A percentile compares a stretch with the other conserved stretches of the same genome.
Evolutionary conservation across 2,888 invertebrate species (phyloP).

Genomic region (Tachina grossa): DNA sequence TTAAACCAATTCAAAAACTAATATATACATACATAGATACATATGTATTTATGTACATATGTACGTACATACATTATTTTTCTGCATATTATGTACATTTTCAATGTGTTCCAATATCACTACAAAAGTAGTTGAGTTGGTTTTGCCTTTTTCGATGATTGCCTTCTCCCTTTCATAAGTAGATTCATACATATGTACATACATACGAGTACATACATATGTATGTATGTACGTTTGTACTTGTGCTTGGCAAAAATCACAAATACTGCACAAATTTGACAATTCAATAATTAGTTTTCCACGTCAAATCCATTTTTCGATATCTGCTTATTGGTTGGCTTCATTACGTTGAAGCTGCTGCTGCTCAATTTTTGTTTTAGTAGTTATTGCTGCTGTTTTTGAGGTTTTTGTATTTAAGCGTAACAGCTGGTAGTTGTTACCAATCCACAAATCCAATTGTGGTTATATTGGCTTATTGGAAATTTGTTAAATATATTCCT

Average conservation of each 20-base stretch:
- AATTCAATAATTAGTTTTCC: constrained; percentile 71
- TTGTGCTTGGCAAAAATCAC: constrained; percentile 51
- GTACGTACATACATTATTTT: not conserved
- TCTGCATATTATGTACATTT: not conserved
- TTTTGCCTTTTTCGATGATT: not conserved
- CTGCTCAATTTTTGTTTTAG: not conserved
- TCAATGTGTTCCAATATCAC: not conserved
- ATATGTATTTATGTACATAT: too few species aligned
- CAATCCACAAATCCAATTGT: constrained; percentile 64
- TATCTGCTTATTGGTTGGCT: constrained; percentile 50
- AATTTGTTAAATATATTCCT: constrained; percentile 21
- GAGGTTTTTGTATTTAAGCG: constrained; percentile 26
- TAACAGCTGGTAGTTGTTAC: constrained; percentile 50
- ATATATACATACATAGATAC: too few species aligned
- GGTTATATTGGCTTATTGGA: constrained; percentile 49
- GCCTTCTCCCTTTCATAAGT: not conserved
- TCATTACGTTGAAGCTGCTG: not conserved
- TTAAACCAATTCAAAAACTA: constrained; percentile 2
- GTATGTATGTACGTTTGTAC: not conserved
- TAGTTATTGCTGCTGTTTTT: constrained; percentile 11
- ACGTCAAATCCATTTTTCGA: constrained; percentile 59
- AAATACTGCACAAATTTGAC: constrained; percentile 63
- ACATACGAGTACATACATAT: too few species aligned
- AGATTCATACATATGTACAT: too few species aligned
- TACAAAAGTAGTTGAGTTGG: not conserved